Evolutionary conservation across 2,797 vertebrate species (phyloP).

Genomic region (Emydoidea blandingii): DNA sequence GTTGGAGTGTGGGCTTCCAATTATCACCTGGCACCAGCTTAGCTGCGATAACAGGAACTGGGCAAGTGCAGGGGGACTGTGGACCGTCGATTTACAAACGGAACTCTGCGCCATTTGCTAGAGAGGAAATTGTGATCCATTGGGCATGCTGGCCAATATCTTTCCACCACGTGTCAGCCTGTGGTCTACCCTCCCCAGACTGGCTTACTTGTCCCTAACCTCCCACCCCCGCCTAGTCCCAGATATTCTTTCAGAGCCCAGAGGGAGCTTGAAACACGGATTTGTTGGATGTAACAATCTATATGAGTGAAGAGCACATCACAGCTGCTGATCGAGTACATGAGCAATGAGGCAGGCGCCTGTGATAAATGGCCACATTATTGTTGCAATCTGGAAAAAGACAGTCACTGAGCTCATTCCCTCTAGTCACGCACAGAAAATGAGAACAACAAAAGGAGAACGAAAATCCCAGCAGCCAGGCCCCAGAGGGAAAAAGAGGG

Average conservation of each 20-base stretch:
- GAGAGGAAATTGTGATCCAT: fast-evolving
- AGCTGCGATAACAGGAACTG: background rate
- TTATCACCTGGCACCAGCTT: no score
- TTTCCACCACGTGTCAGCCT: background rate
- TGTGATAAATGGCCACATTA: background rate
- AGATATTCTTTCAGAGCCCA: background rate
- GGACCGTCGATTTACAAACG: background rate
- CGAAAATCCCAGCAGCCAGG: background rate
- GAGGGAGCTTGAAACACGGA: background rate
- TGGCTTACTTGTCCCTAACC: background rate
- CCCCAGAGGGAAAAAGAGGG: background rate
- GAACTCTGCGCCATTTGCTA: background rate
- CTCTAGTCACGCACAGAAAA: background rate
- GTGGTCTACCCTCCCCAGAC: background rate
- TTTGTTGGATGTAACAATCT: background rate
- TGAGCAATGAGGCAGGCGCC: background rate
- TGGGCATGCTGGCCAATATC: background rate
- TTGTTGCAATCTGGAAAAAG: background rate
- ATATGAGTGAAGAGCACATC: background rate
- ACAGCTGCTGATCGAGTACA: background rate
- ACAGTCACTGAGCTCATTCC: background rate
- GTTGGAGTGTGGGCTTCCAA: background rate
- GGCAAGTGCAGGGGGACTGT: background rate
- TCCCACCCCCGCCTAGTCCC: background rate
- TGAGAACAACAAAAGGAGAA: background rate